Base-by-base conservation (phyloP, 2,113 vertebrate species). In the Sardina pilchardus region DNA sequence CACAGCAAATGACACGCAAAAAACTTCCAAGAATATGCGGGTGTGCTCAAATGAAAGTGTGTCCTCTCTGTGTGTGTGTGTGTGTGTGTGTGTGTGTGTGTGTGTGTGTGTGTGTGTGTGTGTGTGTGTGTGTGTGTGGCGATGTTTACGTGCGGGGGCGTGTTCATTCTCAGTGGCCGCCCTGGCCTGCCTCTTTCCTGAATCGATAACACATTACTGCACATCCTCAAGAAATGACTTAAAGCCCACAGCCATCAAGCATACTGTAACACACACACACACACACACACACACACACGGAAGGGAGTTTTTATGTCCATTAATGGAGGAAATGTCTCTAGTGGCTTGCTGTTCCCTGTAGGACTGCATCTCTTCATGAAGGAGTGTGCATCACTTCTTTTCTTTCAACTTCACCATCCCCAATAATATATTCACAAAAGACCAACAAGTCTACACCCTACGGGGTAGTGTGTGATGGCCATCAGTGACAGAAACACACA, bases 181-280 rank as follows among this genome's bases (percentile, higher is more conserved):
- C 12, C 44, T 75, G 44, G 53, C 90, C 86, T 63, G 89, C 26
- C 71, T 85, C 19, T 78, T 91, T 90, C 44, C 71, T 81, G 4
- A 89, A 92, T 93, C 91, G 48, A 93, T 93, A 93, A 90, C 85
- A 90, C 89, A 93, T 94, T 93, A 92, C 88, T 85, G 89, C 48
- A 16, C 87, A 83, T 92, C 88, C 88, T 87, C 88, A 71, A 86
- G 89, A 89, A 85, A 89, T 50, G 45, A 81, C 85, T 53, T 14
- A 24, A 85, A 17, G 86, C 83, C 14, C 4, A 5, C 30, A 78
- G 88, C 87, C 88, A 89, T 83, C 56, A 48, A 44, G 88, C 85
- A n/a, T 81, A n/a, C 83, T 82, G 81, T 84, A 36, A 82, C 83
- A 81, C 81, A 85, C 9, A 80, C 34, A 16, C 30, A 59, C 6